Percentiles rank a stretch among this genome's conserved stretches.
These are phyloP conservation scores for Mus caroli DNA, from an alignment of 2,797 vertebrate species.

Conservation along the genomic window DNA sequence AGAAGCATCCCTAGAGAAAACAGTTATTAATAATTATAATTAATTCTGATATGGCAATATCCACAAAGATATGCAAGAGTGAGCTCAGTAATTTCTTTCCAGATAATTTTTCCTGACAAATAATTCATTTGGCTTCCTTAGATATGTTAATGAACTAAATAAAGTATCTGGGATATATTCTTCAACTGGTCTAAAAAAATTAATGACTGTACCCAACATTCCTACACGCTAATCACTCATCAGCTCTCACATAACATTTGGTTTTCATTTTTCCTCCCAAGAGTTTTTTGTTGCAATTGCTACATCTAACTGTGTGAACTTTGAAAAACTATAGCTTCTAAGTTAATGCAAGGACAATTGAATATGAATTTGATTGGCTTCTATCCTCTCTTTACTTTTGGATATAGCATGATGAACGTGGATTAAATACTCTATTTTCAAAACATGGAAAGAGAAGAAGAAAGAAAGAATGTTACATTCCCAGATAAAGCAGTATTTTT, in stretches of 20 bases:
- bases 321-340: neutral
- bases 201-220: conserved; percentile 35
- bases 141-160: conserved; percentile 82
- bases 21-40: conserved; percentile 87
- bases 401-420: neutral
- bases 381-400: neutral
- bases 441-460: neutral
- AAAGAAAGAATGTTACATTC: neutral
- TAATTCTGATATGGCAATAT: conserved; percentile 86
- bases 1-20: conserved; percentile 81
- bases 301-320: neutral
- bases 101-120: conserved; percentile 88
- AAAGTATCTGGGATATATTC: conserved; percentile 76
- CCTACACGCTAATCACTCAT: conserved; percentile 22
- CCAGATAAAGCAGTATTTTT: neutral
- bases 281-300: neutral
- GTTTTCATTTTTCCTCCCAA: neutral
- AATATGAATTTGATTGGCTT: neutral
- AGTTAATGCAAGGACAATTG: neutral
- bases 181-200: conserved; percentile 64
- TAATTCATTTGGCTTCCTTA: conserved; percentile 83
- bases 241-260: neutral
- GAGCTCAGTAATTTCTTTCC: conserved; percentile 86
- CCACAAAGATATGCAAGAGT: conserved; percentile 85
- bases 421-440: neutral